phyloP scores from a whole-genome alignment of 2,888 invertebrate genomes.

The Lydus trimaculatus region DNA sequence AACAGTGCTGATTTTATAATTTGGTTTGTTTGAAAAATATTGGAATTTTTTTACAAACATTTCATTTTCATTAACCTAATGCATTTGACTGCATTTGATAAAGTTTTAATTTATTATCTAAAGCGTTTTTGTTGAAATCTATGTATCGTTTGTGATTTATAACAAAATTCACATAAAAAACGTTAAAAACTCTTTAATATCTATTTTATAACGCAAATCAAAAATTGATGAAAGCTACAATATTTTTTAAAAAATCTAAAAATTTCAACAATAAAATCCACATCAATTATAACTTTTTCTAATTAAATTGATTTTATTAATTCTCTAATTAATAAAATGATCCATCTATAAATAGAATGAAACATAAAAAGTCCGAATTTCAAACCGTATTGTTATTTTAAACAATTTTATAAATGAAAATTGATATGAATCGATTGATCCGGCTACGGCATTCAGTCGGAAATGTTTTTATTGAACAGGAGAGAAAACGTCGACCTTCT shows the following conservation, averaged over 20 bases:
- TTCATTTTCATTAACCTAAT: slow-evolving; percentile 3
- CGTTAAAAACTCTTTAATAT: background rate
- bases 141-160: background rate
- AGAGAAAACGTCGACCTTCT: background rate
- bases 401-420: slow-evolving; percentile 2
- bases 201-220: background rate
- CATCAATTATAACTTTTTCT: background rate
- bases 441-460: background rate
- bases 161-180: background rate
- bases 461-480: slow-evolving; percentile 1
- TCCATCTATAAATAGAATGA: background rate
- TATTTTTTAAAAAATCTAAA: too few relatives aligned
- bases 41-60: background rate
- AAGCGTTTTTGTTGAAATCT: background rate
- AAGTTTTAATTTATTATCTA: slow-evolving; percentile 4
- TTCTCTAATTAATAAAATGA: background rate
- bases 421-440: slow-evolving; percentile 3
- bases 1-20: background rate
- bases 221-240: background rate
- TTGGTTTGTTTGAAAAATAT: background rate
- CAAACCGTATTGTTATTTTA: background rate
- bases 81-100: background rate
- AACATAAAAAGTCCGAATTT: background rate
- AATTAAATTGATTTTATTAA: background rate
- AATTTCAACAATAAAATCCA: too few relatives aligned